Evolutionary conservation across 2,888 invertebrate species (phyloP).

Genomic region (Ectemnius cavifrons): DNA sequence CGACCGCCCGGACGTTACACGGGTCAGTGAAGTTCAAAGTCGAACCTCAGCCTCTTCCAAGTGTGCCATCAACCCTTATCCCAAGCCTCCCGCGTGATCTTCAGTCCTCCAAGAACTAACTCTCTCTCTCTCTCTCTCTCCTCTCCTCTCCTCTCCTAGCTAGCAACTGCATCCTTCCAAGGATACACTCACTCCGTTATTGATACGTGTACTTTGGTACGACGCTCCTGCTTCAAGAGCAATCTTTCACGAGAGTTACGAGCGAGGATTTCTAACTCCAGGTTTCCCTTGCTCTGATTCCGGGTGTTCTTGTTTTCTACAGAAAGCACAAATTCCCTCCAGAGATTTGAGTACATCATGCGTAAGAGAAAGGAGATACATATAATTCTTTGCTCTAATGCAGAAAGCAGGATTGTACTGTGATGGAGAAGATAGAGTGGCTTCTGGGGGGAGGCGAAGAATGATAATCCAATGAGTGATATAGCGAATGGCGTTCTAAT

Average conservation of each 20-base stretch:
- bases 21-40: conserved; percentile 72
- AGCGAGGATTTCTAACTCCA: too few relatives aligned
- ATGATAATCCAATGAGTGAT: conserved; percentile 23
- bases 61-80: conserved; percentile 21
- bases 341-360: too few relatives aligned
- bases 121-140: conserved; percentile 15
- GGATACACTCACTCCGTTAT: conserved; percentile 34
- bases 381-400: too few relatives aligned
- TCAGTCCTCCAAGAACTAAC: background rate
- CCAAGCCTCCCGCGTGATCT: conserved; percentile 14
- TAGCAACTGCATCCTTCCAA: conserved; percentile 15
- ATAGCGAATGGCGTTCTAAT: conserved; percentile 16
- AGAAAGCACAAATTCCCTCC: too few relatives aligned
- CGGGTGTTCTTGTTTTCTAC: too few relatives aligned
- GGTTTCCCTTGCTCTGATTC: too few relatives aligned
- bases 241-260: conserved; percentile 8
- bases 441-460: background rate
- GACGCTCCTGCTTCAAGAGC: conserved; percentile 5
- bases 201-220: conserved; percentile 30
- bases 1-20: conserved; percentile 67
- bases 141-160: background rate
- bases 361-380: too few relatives aligned
- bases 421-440: conserved; percentile 16
- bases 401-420: background rate
- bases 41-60: conserved; percentile 30